Evolutionary conservation across 2,888 invertebrate species (phyloP).

Genomic region (Lasioglossum oenotherae): DNA sequence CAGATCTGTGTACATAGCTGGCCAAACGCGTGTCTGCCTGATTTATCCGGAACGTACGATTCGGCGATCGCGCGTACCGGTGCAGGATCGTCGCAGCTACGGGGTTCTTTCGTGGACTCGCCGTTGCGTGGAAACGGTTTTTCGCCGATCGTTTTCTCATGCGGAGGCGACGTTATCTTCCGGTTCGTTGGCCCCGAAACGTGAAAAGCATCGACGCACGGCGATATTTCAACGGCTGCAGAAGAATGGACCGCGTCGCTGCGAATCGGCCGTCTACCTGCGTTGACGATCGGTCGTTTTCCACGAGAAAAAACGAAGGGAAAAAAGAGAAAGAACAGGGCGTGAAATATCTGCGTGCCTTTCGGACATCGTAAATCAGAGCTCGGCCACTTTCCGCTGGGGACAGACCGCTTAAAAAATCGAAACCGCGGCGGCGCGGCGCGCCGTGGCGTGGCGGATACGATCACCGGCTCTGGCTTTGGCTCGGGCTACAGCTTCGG

Average conservation of each 20-base stretch:
- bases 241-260: constrained; percentile 28
- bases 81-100: background rate
- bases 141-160: background rate
- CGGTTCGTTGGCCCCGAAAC: constrained; percentile 29
- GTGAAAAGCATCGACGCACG: constrained; percentile 49
- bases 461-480: constrained; percentile 29
- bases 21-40: background rate
- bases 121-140: background rate
- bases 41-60: background rate
- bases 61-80: background rate
- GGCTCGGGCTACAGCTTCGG: background rate
- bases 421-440: constrained; percentile 35
- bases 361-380: constrained; percentile 64
- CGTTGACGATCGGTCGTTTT: constrained; percentile 53
- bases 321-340: background rate
- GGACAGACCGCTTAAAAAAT: constrained; percentile 54
- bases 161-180: constrained; percentile 26
- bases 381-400: constrained; percentile 8
- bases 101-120: background rate
- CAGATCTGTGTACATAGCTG: no score
- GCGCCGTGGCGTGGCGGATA: constrained; percentile 9
- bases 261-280: constrained; percentile 12
- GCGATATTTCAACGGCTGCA: constrained; percentile 52
- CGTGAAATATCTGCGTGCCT: constrained; percentile 55
- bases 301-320: background rate